Conservation (phyloP, 2,888 invertebrate species). For the Ctenicera cuprea region DNA sequence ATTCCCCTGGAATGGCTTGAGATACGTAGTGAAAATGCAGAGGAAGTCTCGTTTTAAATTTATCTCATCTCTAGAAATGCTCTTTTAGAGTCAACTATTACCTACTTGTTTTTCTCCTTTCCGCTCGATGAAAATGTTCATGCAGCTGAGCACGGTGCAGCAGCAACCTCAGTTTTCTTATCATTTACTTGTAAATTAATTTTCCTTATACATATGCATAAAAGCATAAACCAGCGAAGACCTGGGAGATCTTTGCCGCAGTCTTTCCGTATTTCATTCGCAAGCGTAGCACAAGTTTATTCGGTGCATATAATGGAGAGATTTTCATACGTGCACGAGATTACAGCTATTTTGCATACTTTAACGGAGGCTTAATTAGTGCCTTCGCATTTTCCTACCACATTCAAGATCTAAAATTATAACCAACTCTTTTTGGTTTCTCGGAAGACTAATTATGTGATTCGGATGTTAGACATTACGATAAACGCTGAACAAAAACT, state of each 20-base stretch:
- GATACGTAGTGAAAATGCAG: too few species aligned
- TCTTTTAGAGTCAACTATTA: too few species aligned
- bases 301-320: slow-evolving; percentile 15
- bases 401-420: not conserved
- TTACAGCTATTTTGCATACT: slow-evolving; percentile 13
- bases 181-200: slow-evolving; percentile 21
- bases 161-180: not conserved
- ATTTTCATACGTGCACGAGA: slow-evolving; percentile 20
- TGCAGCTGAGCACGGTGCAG: not conserved
- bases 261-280: slow-evolving; percentile 15
- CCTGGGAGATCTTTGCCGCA: slow-evolving; percentile 2
- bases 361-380: slow-evolving; percentile 17
- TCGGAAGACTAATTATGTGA: not conserved
- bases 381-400: not conserved
- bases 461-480: not conserved
- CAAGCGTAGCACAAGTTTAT: slow-evolving; percentile 8
- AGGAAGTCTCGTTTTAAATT: too few species aligned
- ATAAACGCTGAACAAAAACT: slow-evolving; percentile 11
- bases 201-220: slow-evolving; percentile 19
- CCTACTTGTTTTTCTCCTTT: too few species aligned
- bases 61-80: too few species aligned
- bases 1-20: too few species aligned
- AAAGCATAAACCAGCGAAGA: slow-evolving; percentile 5
- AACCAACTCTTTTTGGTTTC: not conserved
- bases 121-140: not conserved